Evolutionary conservation across 2,113 vertebrate genomes (phyloP).

Genomic region (Circaetus gallicus): DNA sequence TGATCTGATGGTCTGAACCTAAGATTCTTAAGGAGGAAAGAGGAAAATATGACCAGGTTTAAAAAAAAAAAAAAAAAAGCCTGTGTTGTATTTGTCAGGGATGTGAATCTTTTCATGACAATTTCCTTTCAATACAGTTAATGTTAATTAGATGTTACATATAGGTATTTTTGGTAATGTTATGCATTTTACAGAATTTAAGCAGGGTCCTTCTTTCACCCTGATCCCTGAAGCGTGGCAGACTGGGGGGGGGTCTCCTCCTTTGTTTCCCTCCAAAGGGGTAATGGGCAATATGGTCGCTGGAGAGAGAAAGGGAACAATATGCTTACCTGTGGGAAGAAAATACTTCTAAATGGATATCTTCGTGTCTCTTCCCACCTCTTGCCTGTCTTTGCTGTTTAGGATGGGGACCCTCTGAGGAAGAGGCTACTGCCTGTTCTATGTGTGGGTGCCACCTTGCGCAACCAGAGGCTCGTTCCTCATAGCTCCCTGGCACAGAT

Average conservation of each 20-base stretch:
- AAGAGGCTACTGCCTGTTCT: background rate
- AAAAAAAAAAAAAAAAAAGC: background rate
- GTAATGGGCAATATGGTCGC: background rate
- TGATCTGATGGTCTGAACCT: background rate
- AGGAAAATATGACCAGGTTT: background rate
- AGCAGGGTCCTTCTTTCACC: background rate
- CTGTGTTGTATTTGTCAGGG: background rate
- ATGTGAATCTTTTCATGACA: background rate
- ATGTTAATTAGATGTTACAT: background rate
- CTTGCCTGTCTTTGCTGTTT: background rate
- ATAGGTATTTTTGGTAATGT: background rate
- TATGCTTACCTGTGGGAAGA: background rate
- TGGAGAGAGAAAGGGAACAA: background rate
- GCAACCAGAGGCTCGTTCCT: background rate
- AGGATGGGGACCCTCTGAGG: background rate
- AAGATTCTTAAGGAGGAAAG: background rate
- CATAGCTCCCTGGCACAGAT: background rate
- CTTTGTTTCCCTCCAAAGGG: background rate
- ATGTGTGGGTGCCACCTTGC: rapidly evolving
- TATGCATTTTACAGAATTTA: background rate
- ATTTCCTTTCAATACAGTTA: background rate
- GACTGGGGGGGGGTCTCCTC: background rate
- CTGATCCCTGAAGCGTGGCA: background rate
- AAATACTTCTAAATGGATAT: background rate
- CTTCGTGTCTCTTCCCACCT: background rate